A percentile compares a stretch with the other conserved stretches of the same genome.
These are phyloP conservation scores for Microchirus variegatus DNA, from an alignment of 2,797 vertebrate species.

Conservation along the genomic window DNA sequence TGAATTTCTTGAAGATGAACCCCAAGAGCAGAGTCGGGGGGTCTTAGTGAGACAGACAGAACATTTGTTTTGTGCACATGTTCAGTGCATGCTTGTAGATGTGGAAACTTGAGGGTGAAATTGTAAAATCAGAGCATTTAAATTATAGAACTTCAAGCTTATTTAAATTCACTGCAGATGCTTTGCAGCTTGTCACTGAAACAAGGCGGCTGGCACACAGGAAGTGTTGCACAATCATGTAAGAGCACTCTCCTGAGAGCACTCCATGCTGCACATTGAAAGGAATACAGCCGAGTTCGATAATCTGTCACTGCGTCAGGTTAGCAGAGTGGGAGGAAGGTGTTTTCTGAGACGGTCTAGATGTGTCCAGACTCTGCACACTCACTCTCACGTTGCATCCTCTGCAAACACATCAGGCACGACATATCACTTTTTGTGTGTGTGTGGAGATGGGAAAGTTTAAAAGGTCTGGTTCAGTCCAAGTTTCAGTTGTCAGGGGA, in stretches of 20 bases:
- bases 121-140: no score
- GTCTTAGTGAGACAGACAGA: no score
- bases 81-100: no score
- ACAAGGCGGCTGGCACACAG: neutral
- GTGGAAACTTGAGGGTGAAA: no score
- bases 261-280: constrained; percentile 2
- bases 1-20: constrained; percentile 8
- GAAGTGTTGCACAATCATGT: constrained; percentile 26
- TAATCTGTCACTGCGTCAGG: constrained; percentile 4
- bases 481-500: neutral
- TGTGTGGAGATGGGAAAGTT: no score
- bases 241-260: neutral
- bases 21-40: constrained; percentile 1
- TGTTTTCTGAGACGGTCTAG: constrained; percentile 18
- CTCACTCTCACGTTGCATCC: constrained; percentile 10
- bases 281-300: neutral
- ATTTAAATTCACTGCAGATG: no score
- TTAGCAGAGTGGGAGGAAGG: constrained; percentile 4
- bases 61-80: no score
- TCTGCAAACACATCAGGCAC: constrained; percentile 12
- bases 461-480: neutral
- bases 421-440: neutral
- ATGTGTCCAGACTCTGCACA: constrained; percentile 28
- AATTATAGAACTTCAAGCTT: no score
- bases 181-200: no score